Base-by-base conservation (phyloP, 92 coral and sea anemone genomes). In the Porites rus region DNA sequence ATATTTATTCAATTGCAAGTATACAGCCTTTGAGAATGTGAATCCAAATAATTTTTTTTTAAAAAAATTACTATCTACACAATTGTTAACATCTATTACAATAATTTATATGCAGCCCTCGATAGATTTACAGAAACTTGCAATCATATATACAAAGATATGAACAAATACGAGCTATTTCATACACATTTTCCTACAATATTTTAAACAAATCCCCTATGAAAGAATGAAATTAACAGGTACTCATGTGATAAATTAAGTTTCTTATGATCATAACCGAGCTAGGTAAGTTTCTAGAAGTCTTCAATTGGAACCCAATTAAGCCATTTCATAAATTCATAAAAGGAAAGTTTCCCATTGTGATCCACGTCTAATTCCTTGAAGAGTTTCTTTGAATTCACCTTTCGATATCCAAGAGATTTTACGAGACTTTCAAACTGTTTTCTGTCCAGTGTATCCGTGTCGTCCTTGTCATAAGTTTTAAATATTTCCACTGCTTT, bases 291-390 rank as follows among this genome's bases (percentile, higher is more conserved):
- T 14, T 7, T 13, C 50, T 79, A 64, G 21, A 4, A 69, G 12
- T 14, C 53, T 58, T 81, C 85, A 52, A 83, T 19, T 16, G 93
- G 89, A 21, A 92, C 67, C 95, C 95, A 93, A 76, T 93, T 87
- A 72, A 93, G 69, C 93, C 96, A 92, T 53, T 90, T 82, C 87
- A 90, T 19, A 28, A 93, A 90, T 72, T 93, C 96, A 90, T 88
- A 87, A 79, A 93, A 93, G 17, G 96, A 93, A 5, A 93, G 78
- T 17, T 77, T 76, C 3, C 93, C 96, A 84, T 87, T 90, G 1
- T 74, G 82, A 46, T 87, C 88, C 10, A 18, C 56, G 82, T 93
- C 90, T 64, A 93, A 69, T 68, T 74, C 74, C 7, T 68, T 52
- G 78, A 93, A 92, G 6, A 89, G 69, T 62, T 80, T 28, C 38